phyloP scores from a whole-genome alignment of 1,140 invertebrate genomes.

The Cecropterus lyciades region DNA sequence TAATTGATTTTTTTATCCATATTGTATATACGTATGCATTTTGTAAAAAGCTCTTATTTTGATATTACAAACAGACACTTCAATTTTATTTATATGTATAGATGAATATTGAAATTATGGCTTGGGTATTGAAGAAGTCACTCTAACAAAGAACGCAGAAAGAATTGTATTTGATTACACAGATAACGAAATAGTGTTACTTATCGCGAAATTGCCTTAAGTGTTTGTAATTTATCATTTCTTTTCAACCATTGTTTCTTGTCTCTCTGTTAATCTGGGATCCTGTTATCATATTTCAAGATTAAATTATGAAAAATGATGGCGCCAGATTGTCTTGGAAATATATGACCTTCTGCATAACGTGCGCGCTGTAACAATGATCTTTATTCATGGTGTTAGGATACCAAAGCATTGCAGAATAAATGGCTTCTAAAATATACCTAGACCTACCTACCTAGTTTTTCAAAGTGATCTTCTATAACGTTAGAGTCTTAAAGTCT shows the following conservation, averaged over 20 bases:
- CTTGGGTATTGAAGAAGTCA: background rate
- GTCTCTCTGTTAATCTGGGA: slow-evolving; percentile 8
- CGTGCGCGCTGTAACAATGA: background rate
- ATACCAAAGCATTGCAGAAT: slow-evolving; percentile 30
- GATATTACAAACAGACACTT: too few relatives aligned
- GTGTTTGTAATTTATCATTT: slow-evolving; percentile 8
- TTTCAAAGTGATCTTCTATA: too few relatives aligned
- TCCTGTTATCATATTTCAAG: slow-evolving; percentile 20
- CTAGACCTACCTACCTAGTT: too few relatives aligned
- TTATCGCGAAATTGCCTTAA: background rate
- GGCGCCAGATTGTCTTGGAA: slow-evolving; percentile 27
- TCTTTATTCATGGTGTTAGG: slow-evolving; percentile 16
- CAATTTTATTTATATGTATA: too few relatives aligned
- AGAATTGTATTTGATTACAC: background rate
- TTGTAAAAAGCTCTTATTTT: too few relatives aligned
- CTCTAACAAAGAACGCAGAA: background rate
- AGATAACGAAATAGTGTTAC: background rate
- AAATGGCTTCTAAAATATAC: slow-evolving; percentile 41
- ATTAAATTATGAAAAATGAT: slow-evolving; percentile 27
- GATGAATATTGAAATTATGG: too few relatives aligned
- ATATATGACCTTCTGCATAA: slow-evolving; percentile 13
- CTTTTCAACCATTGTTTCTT: slow-evolving; percentile 8
- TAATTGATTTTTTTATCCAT: too few relatives aligned
- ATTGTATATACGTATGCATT: too few relatives aligned
- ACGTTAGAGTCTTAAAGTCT: too few relatives aligned